Base-by-base conservation (phyloP, 2,797 vertebrate genomes). In the Pangasius macronema region DNA sequence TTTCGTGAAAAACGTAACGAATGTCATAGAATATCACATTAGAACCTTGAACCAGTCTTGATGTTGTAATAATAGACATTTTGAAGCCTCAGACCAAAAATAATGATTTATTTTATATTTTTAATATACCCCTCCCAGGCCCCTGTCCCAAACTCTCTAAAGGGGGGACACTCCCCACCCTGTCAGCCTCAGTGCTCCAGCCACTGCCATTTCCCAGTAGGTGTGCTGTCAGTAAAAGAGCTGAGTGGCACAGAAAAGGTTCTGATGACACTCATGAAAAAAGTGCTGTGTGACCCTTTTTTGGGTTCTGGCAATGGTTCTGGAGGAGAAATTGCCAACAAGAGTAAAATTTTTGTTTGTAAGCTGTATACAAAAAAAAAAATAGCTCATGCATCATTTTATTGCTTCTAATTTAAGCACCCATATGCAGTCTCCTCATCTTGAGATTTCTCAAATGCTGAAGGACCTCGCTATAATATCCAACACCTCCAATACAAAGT, bases 211-310 rank as follows among this genome's bases (percentile, higher is more conserved):
- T 81, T 59, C 33, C 33, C 11, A 14, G 14, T 79, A 5, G 22
- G 5, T 80, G 27, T 39, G 33, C 55, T 24, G 3, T 59, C 77
- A 6, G 77, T 80, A 36, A 80, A 80, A 80, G 77, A 80, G 77
- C 77, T 57, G 77, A 80, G 33, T 39, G 33, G 20, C 13, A 22
- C 53, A 42, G 20, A 59, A 59, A 59, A 39, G 20, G 33, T 79
- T 57, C 76, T 39, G 77, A 81, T 42, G 77, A 81, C 2, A 3
- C 77, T 39, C 20, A 11, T 2, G 77, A 27, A 39, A 79, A 59
- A 81, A 36, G 53, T 80, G 77, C 77, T 59, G 11, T 39, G 55
- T 80, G 55, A 55, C 6, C 11, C 22, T 81, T 81, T 79, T 76
- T 39, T 81, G 36, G 33, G 33, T 81, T 61, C 77, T 24, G 33